Evolutionary conservation across 2,113 vertebrate species (phyloP).

Genomic region (Diadophis punctatus): DNA sequence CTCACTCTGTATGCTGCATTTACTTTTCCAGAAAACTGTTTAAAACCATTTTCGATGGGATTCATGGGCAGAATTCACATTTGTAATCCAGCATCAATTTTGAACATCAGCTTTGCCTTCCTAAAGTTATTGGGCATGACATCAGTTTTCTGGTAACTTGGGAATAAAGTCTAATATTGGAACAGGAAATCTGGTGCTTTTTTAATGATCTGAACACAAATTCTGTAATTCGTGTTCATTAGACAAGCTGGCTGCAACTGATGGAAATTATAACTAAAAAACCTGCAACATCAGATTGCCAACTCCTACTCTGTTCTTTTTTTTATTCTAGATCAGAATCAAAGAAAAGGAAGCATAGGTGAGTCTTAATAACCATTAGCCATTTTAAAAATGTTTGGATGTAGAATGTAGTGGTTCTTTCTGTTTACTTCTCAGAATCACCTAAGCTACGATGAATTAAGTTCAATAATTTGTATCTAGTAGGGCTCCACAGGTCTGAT

Average conservation of each 20-base stretch:
- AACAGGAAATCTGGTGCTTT: background rate
- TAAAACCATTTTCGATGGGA: background rate
- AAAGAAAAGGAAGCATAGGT: constrained; percentile 70
- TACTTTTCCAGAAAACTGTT: background rate
- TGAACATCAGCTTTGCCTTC: background rate
- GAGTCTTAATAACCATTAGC: background rate
- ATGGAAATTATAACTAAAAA: background rate
- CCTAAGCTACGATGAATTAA: background rate
- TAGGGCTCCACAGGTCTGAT: background rate
- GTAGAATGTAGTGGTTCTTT: background rate
- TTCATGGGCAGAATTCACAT: background rate
- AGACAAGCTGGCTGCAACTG: background rate
- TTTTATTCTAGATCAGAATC: constrained; percentile 58
- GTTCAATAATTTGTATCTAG: background rate
- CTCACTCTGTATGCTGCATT: background rate
- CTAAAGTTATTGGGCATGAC: background rate
- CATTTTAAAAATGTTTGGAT: background rate
- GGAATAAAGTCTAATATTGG: background rate
- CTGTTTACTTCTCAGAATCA: too few species aligned
- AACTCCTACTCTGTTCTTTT: background rate
- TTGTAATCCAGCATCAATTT: background rate
- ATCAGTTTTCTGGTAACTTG: background rate
- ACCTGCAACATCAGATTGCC: background rate
- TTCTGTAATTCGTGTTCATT: background rate
- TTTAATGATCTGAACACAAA: background rate